Base-by-base conservation (phyloP, 2,888 invertebrate species). In the Patella pellucida region DNA sequence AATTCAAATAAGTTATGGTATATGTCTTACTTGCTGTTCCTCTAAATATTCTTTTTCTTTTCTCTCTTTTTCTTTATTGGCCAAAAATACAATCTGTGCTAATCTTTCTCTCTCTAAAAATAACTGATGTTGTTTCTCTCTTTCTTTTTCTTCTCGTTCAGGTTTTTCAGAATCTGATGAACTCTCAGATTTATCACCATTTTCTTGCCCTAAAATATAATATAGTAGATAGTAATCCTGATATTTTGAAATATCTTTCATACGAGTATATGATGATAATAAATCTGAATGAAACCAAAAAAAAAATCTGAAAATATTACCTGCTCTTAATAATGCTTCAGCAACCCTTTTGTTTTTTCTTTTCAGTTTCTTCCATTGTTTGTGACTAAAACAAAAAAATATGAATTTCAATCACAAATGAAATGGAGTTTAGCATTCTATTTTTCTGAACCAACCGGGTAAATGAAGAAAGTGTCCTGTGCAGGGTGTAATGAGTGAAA, bases 41-140 rank as follows among this genome's bases (percentile, higher is more conserved):
- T 85, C 84, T 76, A 76, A 82, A 71, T 82, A 79, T 71, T 80
- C 77, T 77, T 79, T 85, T 76, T 89, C 88, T 67, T 79, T 83
- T 70, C 85, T 87, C 75, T 86, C 87, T 73, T 85, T 76, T 68
- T 87, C 86, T 78, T 85, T 84, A 71, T 84, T 85, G 51, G 79
- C 80, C 69, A 80, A 74, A 81, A 85, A 85, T 72, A 82, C 83
- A 41, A 82, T 79, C 70, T 86, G 83, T 16, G 86, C 89, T 51
- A 81, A 71, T 72, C 82, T 79, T 74, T 89, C 89, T 70, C 85
- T 78, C 80, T 87, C 85, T 72, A 85, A 69, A 89, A 89, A 89
- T 31, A 85, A 79, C 74, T 84, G 80, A 76, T 88, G 82, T 72
- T 83, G 85, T 51, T 74, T 84, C 80, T 82, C 83, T 50, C 72